Evolutionary conservation across 2,113 vertebrate species (phyloP).

Genomic region (Corydoras maculifer): DNA sequence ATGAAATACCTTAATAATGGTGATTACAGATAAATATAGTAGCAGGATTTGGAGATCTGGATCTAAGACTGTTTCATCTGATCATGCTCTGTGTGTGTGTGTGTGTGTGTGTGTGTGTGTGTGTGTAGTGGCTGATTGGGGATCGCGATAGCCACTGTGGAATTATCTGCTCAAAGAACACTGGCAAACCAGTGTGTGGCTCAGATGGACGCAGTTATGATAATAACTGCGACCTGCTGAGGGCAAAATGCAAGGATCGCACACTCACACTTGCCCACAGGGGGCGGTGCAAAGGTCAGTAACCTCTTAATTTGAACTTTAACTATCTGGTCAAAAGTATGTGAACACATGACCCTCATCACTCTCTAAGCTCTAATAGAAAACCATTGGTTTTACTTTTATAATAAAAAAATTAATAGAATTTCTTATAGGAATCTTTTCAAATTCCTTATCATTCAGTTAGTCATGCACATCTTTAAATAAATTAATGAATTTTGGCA

Average conservation of each 20-base stretch:
- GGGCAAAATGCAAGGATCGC: slow-evolving; percentile 86
- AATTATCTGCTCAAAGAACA: slow-evolving; percentile 77
- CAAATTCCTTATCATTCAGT: too few species aligned
- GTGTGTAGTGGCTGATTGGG: slow-evolving; percentile 85
- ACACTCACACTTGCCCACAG: slow-evolving; percentile 73
- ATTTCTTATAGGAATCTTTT: too few species aligned
- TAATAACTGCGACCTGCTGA: slow-evolving; percentile 88
- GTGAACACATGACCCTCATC: too few species aligned
- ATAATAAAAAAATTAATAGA: too few species aligned
- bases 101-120: too few species aligned
- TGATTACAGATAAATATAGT: not conserved
- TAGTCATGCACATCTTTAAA: too few species aligned
- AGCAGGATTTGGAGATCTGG: not conserved
- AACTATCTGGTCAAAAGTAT: not conserved
- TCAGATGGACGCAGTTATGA: slow-evolving; percentile 89
- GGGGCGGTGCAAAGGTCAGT: slow-evolving; percentile 86
- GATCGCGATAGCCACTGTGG: slow-evolving; percentile 83
- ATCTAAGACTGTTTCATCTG: not conserved
- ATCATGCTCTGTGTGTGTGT: too few species aligned
- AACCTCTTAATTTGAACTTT: not conserved
- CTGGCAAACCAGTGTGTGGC: slow-evolving; percentile 84
- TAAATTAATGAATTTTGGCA: too few species aligned
- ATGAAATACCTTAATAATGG: not conserved
- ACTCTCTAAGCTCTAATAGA: too few species aligned
- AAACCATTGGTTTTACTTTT: too few species aligned